Evolutionary conservation across 2,888 invertebrate species (phyloP), one percentile per base, ranked within the genome.

Genomic region (Cheilosia variabilis): DNA sequence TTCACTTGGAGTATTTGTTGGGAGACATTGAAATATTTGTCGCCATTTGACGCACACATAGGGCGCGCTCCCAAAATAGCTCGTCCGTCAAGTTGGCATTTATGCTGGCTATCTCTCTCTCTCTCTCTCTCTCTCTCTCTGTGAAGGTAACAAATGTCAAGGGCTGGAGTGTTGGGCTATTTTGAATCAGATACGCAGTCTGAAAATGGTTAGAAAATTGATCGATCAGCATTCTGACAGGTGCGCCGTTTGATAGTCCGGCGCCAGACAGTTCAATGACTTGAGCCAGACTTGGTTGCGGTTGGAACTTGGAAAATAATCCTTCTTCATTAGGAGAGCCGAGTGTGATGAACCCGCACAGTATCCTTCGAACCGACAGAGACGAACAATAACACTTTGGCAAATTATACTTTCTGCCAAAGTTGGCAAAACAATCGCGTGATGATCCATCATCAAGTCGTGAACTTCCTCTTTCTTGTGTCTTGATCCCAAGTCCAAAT

Each of bases 1-100:
- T 65, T 53, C 27, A 7, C 1, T 5, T 27, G 5, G 5, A 6
- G 5, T 27, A 47, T 7, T 37, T 68, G 22, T 22, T 53, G 76
- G 68, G 62, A 62, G 79, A 60, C 73, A 84, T 75, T 69, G 84
- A 79, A 84, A 80, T 76, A 80, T 84, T 71, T 84, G 84, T 84
- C 80, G 84, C 84, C 78, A 71, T 82, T 81, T 76, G 17, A 62
- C 34, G 19, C 22, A 37, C 17, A 69, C 55, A 34, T n/a, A 37
- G 34, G 13, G 37, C 13, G 17, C 24, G 37, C 24, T 76, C 63
- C 65, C 3, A 62, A 82, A 82, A 77, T 82, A 82, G 66, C 65
- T 63, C 45, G 24, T 50, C 63, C 55, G 31, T 63, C 27, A 53
- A 43, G 24, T 58, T 41, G 68, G 63, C 63, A 27, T 24, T 52